A percentile compares a stretch with the other conserved stretches of the same genome.
These are phyloP conservation scores for Pogonomyrmex californicus DNA, from an alignment of 1,140 invertebrate species.

Conservation along the genomic window DNA sequence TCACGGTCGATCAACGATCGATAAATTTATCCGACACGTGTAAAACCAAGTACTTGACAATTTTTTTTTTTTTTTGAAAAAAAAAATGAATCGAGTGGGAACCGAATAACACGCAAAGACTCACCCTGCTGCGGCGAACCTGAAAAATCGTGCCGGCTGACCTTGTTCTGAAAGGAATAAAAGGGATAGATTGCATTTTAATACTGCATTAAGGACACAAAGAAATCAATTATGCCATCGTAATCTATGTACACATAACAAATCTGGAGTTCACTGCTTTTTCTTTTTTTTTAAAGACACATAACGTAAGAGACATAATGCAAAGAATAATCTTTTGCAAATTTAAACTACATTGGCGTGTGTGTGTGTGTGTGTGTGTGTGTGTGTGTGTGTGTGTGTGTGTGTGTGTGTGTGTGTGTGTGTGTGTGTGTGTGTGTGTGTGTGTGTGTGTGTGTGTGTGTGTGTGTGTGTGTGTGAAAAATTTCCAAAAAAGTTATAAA, in stretches of 20 bases:
- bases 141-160: slow-evolving; percentile 2
- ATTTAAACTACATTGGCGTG: not conserved
- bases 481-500: not conserved
- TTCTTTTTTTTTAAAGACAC: not conserved
- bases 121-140: slow-evolving; percentile 26
- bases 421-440: not conserved
- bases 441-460: not conserved
- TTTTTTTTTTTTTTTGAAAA: too few species aligned
- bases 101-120: slow-evolving; percentile 29
- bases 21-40: not conserved
- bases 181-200: not conserved
- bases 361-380: not conserved
- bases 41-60: not conserved
- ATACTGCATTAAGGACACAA: not conserved
- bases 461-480: not conserved
- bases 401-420: too few species aligned
- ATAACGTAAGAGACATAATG: not conserved
- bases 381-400: too few species aligned
- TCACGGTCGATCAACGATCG: not conserved
- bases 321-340: not conserved
- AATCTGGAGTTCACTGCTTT: not conserved
- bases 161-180: slow-evolving; percentile 16
- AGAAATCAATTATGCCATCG: not conserved
- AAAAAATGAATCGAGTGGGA: too few species aligned
- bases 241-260: slow-evolving; percentile 12